A percentile compares a stretch with the other conserved stretches of the same genome.
Evolutionary conservation across 2,888 invertebrate species (phyloP).

Genomic region (Thymelicus acteon): DNA sequence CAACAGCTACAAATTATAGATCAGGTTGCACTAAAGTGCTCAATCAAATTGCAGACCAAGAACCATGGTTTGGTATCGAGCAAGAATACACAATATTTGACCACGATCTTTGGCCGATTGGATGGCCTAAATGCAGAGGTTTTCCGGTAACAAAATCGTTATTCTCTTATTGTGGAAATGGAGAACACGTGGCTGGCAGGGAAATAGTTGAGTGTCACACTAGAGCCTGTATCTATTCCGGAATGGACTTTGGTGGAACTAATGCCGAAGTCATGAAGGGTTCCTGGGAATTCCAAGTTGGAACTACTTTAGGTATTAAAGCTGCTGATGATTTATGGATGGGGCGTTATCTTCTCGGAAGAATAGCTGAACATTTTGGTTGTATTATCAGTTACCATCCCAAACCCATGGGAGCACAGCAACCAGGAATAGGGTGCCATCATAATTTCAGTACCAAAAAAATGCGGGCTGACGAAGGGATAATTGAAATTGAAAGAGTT

Average conservation of each 20-base stretch:
- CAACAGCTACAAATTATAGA: slow-evolving; percentile 90
- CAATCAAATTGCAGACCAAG: slow-evolving; percentile 80
- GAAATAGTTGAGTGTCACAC: slow-evolving; percentile 97
- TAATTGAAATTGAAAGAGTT: slow-evolving; percentile 92
- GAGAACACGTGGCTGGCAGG: slow-evolving; percentile 96
- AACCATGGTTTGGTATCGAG: slow-evolving; percentile 96
- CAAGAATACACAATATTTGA: slow-evolving; percentile 96
- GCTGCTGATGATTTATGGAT: slow-evolving; percentile 95
- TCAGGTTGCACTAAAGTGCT: slow-evolving; percentile 86
- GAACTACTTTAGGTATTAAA: slow-evolving; percentile 94
- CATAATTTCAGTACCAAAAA: slow-evolving; percentile 94
- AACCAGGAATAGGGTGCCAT: slow-evolving; percentile 94
- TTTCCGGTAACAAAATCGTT: slow-evolving; percentile 93
- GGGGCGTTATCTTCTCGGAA: slow-evolving; percentile 91
- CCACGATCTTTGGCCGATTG: slow-evolving; percentile 92
- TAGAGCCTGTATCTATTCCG: slow-evolving; percentile 94
- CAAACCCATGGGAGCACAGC: slow-evolving; percentile 92
- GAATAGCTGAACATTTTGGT: slow-evolving; percentile 94
- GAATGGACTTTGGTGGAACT: slow-evolving; percentile 94
- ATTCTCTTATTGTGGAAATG: slow-evolving; percentile 95
- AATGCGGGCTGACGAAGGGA: slow-evolving; percentile 92
- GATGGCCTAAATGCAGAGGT: slow-evolving; percentile 96
- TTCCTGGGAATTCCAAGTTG: slow-evolving; percentile 96
- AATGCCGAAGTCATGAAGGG: slow-evolving; percentile 99
- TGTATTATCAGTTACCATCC: slow-evolving; percentile 88